A percentile compares a stretch with the other conserved stretches of the same genome.
Conservation (phyloP, 37 sponge, comb jelly and placozoan species). For the Geodia barretti region DNA sequence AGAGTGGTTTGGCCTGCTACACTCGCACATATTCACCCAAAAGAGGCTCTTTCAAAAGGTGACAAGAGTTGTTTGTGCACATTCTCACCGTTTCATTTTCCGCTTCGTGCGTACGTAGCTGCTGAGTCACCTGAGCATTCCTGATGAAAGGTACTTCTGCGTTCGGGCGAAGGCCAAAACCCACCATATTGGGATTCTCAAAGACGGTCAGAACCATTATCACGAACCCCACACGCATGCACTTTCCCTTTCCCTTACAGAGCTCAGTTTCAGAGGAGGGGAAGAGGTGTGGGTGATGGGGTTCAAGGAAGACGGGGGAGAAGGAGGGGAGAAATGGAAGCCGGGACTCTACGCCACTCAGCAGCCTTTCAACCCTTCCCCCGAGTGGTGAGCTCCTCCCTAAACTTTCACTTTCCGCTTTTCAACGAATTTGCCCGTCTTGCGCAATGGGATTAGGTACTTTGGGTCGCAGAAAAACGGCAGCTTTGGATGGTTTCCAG, state of each 20-base stretch:
- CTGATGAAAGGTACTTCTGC: conserved; percentile 70
- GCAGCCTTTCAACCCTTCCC: conserved; percentile 75
- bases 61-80: not conserved
- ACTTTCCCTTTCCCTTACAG: conserved; percentile 12
- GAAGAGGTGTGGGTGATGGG: conserved; percentile 68
- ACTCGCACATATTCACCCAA: conserved; percentile 56
- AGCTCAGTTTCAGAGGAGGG: conserved; percentile 63
- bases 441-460: conserved; percentile 30
- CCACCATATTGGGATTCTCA: conserved; percentile 61
- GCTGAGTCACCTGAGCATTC: conserved; percentile 72
- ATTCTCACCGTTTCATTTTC: not conserved
- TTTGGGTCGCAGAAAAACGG: conserved; percentile 57
- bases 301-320: conserved; percentile 30
- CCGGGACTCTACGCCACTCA: conserved; percentile 29
- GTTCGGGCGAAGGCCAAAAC: conserved; percentile 45
- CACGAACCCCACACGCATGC: not conserved
- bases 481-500: conserved; percentile 80
- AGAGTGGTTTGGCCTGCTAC: conserved; percentile 62
- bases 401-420: not conserved
- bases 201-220: conserved; percentile 42
- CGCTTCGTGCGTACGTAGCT: conserved; percentile 34
- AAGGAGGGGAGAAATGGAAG: conserved; percentile 66
- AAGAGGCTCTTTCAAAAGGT: conserved; percentile 75
- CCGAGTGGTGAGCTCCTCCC: conserved; percentile 63
- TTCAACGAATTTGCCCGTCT: not conserved